Conservation (phyloP, 2,888 invertebrate genomes). For the Scaptomyza polygonia region DNA sequence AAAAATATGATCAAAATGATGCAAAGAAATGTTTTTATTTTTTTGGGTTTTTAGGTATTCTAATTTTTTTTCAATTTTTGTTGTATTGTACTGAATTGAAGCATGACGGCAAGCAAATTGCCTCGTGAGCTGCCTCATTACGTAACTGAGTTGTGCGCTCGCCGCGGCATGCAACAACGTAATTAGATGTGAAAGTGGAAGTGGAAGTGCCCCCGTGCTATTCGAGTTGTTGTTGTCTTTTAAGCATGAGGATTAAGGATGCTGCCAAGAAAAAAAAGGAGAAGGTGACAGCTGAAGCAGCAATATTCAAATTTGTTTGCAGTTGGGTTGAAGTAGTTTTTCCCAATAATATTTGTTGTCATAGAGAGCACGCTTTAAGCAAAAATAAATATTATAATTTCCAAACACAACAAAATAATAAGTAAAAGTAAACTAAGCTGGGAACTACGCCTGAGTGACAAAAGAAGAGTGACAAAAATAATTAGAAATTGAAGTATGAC, state of each 20-base stretch:
- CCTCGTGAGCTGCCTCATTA: constrained; percentile 78
- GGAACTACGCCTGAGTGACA: constrained; percentile 42
- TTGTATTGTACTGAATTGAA: constrained; percentile 62
- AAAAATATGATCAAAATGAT: constrained; percentile 68
- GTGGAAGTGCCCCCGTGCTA: constrained; percentile 18
- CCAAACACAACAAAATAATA: not conserved
- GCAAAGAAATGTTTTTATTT: constrained; percentile 21
- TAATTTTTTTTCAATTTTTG: constrained; percentile 73
- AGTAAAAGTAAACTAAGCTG: constrained; percentile 13
- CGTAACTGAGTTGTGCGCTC: constrained; percentile 76
- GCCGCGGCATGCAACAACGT: constrained; percentile 51
- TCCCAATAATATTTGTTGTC: constrained; percentile 47
- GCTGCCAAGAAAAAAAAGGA: constrained; percentile 9
- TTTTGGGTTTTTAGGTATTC: constrained; percentile 52
- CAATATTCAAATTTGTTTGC: constrained; percentile 32
- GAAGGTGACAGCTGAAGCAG: constrained; percentile 32
- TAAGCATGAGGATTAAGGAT: constrained; percentile 36
- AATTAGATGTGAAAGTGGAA: constrained; percentile 61
- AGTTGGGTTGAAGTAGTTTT: constrained; percentile 9
- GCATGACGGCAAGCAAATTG: constrained; percentile 78
- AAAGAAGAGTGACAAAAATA: not conserved
- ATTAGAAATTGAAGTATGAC: not conserved
- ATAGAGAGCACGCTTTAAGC: constrained; percentile 21
- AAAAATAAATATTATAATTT: constrained; percentile 42
- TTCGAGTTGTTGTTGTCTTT: constrained; percentile 3